Base-by-base conservation (phyloP, 1,140 invertebrate genomes). In the Aphis gossypii region DNA sequence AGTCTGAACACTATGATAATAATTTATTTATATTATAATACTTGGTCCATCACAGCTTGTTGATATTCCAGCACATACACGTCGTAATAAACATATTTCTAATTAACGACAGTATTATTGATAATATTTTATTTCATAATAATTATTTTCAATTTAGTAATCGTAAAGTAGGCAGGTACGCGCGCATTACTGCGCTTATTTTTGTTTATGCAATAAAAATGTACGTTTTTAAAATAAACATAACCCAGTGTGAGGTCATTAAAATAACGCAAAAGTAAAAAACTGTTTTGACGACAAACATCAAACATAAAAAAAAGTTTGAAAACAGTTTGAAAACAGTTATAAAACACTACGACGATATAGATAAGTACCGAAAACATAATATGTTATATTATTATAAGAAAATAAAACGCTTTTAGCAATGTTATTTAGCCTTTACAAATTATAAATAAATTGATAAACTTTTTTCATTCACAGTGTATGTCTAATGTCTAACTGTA, bases 391-490 rank as follows among this genome's bases (percentile, higher is more conserved):
- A n/a, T n/a, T 18, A n/a, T n/a, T 6, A 6, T 76, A n/a, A 76
- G 30, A 76, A 76, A 76, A n/a, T 76, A 76, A 68, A 76, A 76
- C 60, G 30, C 60, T 76, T 68, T 68, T 76, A 76, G 14, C 0
- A 35, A n/a, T n/a, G n/a, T 76, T 76, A 76, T 76, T 76, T 76
- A 76, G 60, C 14, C n/a, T n/a, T 76, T 76, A 76, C n/a, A 76
- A 76, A n/a, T 76, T 30, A 76, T 76, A 76, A 76, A 18, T n/a
- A 76, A n/a, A 76, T 76, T 18, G n/a, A 18, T 76, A n/a, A 76
- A 76, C 60, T 76, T 76, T 68, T n/a, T 76, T n/a, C 14, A n/a
- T 76, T 76, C 18, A n/a, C 14, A 76, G 30, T n/a, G n/a, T 76
- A 1, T 76, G 60, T n/a, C n/a, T 76, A 76, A 76, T 76, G 5